phyloP scores from a whole-genome alignment of 1,140 invertebrate genomes.

The Ooceraea biroi region DNA sequence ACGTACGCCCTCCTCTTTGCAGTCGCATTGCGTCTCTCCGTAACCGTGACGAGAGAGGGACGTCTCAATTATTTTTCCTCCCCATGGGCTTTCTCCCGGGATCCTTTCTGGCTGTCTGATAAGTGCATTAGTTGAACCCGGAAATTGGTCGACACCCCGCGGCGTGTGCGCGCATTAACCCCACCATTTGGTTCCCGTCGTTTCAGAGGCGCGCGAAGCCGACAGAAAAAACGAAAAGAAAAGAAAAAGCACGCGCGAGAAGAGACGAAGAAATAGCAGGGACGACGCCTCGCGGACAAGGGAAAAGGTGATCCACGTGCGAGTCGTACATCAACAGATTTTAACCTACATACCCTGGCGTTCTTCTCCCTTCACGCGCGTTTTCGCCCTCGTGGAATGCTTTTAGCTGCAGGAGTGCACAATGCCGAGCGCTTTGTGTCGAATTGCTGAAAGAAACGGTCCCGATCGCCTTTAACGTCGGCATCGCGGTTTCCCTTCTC shows the following conservation, averaged over 20 bases:
- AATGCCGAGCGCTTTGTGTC: conserved; percentile 36
- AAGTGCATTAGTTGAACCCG: conserved; percentile 75
- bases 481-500: conserved; percentile 1
- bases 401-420: conserved; percentile 59
- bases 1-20: conserved; percentile 1
- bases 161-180: conserved; percentile 73
- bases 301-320: conserved; percentile 61
- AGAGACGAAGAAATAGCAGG: background rate
- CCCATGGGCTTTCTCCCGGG: conserved; percentile 31
- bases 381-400: conserved; percentile 62
- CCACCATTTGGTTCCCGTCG: conserved; percentile 52
- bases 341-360: conserved; percentile 69
- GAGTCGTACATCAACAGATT: conserved; percentile 68
- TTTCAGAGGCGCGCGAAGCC: conserved; percentile 37
- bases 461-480: conserved; percentile 19
- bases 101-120: conserved; percentile 62
- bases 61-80: conserved; percentile 72
- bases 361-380: conserved; percentile 1
- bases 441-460: conserved; percentile 38
- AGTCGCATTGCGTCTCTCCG: conserved; percentile 17
- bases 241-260: background rate
- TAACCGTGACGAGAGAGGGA: conserved; percentile 30
- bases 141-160: conserved; percentile 75
- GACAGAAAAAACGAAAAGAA: conserved; percentile 16
- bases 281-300: conserved; percentile 27